Evolutionary conservation across 2,888 invertebrate genomes (phyloP).

Genomic region (Biston betularia): DNA sequence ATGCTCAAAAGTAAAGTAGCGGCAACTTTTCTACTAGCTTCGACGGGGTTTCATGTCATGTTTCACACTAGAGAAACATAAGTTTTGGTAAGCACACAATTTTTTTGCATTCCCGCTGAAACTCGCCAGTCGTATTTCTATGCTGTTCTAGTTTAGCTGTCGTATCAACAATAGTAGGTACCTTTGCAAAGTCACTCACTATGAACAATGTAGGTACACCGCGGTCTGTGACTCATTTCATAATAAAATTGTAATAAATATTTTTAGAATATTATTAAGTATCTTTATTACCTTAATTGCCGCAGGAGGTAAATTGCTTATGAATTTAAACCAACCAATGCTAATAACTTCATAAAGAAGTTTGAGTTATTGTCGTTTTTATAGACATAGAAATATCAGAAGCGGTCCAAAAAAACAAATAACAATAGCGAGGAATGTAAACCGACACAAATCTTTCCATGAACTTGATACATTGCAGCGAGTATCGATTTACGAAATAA

Average conservation of each 20-base stretch:
- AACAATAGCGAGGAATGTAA: constrained; percentile 35
- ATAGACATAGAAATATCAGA: constrained; percentile 11
- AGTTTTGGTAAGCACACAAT: too few species aligned
- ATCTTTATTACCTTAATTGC: constrained; percentile 36
- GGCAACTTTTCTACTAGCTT: too few species aligned
- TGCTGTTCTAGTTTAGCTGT: too few species aligned
- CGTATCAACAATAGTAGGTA: too few species aligned
- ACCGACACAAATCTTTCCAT: constrained; percentile 40
- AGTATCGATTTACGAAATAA: constrained; percentile 59
- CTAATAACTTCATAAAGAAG: constrained; percentile 22
- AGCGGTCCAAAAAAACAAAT: constrained; percentile 35
- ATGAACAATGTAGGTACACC: constrained; percentile 36
- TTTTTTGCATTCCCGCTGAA: too few species aligned
- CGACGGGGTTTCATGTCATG: too few species aligned
- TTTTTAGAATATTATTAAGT: constrained; percentile 68
- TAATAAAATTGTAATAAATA: constrained; percentile 67
- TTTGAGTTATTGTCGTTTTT: constrained; percentile 19
- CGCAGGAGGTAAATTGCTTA: constrained; percentile 31
- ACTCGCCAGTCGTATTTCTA: too few species aligned
- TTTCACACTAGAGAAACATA: too few species aligned
- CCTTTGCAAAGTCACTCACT: neutral
- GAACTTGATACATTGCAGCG: constrained; percentile 53
- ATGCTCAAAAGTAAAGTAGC: too few species aligned
- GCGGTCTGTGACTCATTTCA: constrained; percentile 66
- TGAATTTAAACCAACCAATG: constrained; percentile 27